Evolutionary conservation across 2,888 invertebrate genomes (phyloP), one percentile per base, ranked within the genome.

Genomic region (Pediacus dermestoides): DNA sequence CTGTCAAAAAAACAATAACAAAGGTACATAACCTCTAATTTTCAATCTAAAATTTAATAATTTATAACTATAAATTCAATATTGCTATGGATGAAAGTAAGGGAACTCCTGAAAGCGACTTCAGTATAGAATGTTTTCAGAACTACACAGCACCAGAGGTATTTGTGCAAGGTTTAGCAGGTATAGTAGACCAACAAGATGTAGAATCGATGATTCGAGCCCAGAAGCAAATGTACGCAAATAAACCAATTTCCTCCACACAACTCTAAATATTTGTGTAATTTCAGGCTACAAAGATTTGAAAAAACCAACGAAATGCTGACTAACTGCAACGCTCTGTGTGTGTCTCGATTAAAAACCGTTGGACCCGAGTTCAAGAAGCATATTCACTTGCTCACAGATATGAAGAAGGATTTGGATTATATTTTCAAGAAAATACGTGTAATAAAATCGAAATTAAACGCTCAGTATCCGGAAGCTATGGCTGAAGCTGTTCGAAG

Each of bases 251-350:
- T 9, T 8, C 10, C 9, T 33, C 6, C 7, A 18, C 18, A 18
- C 8, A 6, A 18, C 18, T 18, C 4, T 4, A 6, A 18, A 18
- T 18, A 18, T 6, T 18, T 23, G n/a, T n/a, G n/a, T n/a, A 2
- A 28, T 71, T 74, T 1, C 62, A 93, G 93, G 90, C 68, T 97
- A 14, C 89, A 91, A 59, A 77, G 96, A 37, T 99, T 96, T 72
- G 97, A 97, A 64, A 97, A 97, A 69, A 97, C 97, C 0, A 99
- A 97, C 62, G 97, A 99, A 73, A 99, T 97, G 97, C 72, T 99
- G 16, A 85, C 91, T 6, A 97, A 96, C 67, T 96, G 96, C 65
- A 95, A 95, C 68, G 87, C 90, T 10, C 69, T 99, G n/a, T 92
- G 95, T 1, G 83, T 88, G 2, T 85, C 85, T 46, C 78, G 97